Evolutionary conservation across 2,888 invertebrate genomes (phyloP).

Genomic region (Bembecia ichneumoniformis): DNA sequence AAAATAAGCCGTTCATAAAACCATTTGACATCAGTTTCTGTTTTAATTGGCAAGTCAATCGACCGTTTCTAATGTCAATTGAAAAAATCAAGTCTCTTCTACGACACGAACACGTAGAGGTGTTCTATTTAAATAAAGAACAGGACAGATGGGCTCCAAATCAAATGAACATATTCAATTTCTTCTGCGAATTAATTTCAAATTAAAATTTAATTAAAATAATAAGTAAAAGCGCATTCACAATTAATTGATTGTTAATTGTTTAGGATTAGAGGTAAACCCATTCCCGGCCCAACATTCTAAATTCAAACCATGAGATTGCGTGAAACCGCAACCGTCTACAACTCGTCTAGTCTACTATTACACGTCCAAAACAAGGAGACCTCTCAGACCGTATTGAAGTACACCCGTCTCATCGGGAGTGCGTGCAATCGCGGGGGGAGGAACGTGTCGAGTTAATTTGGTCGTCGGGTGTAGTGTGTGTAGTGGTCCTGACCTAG

Average conservation of each 20-base stretch:
- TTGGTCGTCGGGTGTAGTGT: constrained; percentile 46
- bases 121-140: no score
- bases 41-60: no score
- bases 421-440: constrained; percentile 6
- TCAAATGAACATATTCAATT: background rate
- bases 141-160: no score
- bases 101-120: no score
- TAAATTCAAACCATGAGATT: constrained; percentile 24
- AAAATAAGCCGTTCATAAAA: no score
- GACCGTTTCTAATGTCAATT: no score
- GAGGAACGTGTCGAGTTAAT: constrained; percentile 22
- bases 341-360: constrained; percentile 54
- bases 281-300: constrained; percentile 9
- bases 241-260: constrained; percentile 20
- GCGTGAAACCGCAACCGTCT: constrained; percentile 39
- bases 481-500: constrained; percentile 68
- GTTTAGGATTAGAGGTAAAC: background rate
- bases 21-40: no score
- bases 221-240: constrained; percentile 7
- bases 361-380: constrained; percentile 29
- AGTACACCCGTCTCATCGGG: constrained; percentile 19
- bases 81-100: no score
- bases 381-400: constrained; percentile 33
- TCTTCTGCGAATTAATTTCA: background rate
- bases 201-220: background rate